Evolutionary conservation across 2,888 invertebrate species (phyloP).

Genomic region (Tanypteryx hageni): DNA sequence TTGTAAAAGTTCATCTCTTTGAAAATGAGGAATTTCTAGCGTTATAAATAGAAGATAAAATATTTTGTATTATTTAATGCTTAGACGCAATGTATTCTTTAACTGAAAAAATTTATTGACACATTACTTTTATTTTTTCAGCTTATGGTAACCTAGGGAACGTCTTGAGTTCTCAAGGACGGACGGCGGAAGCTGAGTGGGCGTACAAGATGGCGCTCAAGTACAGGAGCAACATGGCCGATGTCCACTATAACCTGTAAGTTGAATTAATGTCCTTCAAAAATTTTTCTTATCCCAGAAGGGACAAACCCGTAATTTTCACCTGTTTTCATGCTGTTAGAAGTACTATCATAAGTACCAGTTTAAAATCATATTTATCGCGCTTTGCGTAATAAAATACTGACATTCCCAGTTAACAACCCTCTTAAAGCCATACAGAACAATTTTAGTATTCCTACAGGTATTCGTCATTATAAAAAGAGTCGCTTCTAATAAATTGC

Average conservation of each 20-base stretch:
- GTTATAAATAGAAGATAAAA: neutral
- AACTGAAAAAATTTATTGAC: neutral
- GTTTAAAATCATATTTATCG: too few species aligned
- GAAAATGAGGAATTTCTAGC: neutral
- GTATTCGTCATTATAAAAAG: too few species aligned
- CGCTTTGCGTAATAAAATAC: too few species aligned
- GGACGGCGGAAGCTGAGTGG: slow-evolving; percentile 91
- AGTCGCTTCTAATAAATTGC: too few species aligned
- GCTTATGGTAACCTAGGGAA: slow-evolving; percentile 98
- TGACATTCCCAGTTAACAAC: too few species aligned
- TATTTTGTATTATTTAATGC: neutral
- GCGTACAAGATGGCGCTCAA: slow-evolving; percentile 94
- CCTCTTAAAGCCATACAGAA: too few species aligned
- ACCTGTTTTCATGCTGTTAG: too few species aligned
- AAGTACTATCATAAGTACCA: too few species aligned
- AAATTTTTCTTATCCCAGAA: too few species aligned
- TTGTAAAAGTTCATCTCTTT: neutral
- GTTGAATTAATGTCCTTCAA: slow-evolving; percentile 72
- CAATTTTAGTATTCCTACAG: too few species aligned
- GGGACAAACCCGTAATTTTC: too few species aligned
- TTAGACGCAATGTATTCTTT: neutral
- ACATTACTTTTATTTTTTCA: slow-evolving; percentile 76
- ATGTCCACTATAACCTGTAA: slow-evolving; percentile 99
- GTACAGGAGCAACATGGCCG: slow-evolving; percentile 97
- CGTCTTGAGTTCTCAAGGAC: slow-evolving; percentile 92